phyloP scores from a whole-genome alignment of 2,797 vertebrate genomes.

The Pipistrellus pipistrellus region DNA sequence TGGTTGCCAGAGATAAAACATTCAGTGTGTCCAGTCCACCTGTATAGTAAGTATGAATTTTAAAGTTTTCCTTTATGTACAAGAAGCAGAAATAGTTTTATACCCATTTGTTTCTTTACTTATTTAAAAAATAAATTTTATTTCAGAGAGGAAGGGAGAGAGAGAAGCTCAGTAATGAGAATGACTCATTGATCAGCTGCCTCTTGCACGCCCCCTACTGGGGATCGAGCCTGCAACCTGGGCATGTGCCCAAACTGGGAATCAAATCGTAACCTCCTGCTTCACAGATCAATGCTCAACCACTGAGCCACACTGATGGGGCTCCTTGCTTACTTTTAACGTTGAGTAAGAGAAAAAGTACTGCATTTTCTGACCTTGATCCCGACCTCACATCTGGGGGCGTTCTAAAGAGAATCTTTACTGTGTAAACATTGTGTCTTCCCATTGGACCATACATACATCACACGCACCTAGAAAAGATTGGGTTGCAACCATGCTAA shows the following conservation, averaged over 20 bases:
- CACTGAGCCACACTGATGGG: no score
- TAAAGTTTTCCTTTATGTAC: conserved; percentile 22
- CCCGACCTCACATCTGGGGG: background rate
- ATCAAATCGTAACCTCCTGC: no score
- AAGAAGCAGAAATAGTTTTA: background rate
- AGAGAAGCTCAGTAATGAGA: no score
- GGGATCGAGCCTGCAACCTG: no score
- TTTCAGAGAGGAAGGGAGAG: no score
- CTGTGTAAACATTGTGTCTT: background rate
- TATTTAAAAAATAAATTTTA: background rate
- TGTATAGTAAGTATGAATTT: conserved; percentile 22
- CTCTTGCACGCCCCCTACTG: no score
- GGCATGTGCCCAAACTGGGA: no score
- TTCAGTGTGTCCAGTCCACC: background rate
- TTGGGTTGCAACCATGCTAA: background rate
- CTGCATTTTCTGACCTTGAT: background rate
- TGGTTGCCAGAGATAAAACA: background rate
- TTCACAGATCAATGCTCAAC: no score
- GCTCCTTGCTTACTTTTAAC: conserved; percentile 35
- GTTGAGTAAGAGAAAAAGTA: background rate
- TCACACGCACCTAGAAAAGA: background rate
- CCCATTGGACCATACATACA: background rate
- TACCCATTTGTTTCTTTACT: conserved; percentile 4
- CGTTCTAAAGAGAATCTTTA: background rate
- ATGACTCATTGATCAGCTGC: no score